Conservation (phyloP, 35 echinoderm and acorn worm species). For the Chiridota heheva region DNA sequence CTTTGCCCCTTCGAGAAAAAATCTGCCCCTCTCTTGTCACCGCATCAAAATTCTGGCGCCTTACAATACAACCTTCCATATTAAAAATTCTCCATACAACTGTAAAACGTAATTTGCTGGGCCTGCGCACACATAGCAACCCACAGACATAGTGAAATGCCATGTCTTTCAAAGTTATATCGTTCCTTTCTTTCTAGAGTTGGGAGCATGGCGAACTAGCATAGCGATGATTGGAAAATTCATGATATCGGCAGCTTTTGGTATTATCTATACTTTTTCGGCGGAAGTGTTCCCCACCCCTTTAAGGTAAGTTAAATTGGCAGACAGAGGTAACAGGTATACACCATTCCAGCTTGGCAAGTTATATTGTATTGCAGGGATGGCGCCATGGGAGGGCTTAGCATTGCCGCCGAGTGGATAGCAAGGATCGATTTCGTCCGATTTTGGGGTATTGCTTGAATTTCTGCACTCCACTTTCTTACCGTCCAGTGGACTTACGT, state of each 20-base stretch:
- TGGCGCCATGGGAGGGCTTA: neutral
- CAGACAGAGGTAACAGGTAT: neutral
- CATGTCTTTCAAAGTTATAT: neutral
- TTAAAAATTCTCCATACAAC: too few species aligned
- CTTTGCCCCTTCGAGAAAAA: too few species aligned
- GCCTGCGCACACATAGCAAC: too few species aligned
- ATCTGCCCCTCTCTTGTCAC: too few species aligned
- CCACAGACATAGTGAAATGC: too few species aligned
- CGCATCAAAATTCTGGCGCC: too few species aligned
- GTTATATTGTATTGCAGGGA: neutral
- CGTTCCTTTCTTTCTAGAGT: conserved; percentile 4
- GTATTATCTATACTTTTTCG: conserved; percentile 75
- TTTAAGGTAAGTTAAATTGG: conserved; percentile 75
- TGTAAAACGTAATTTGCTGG: too few species aligned
- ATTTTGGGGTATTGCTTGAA: neutral
- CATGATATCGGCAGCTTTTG: conserved; percentile 69
- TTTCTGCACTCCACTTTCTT: neutral
- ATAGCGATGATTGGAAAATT: conserved; percentile 90
- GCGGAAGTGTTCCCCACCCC: conserved; percentile 84
- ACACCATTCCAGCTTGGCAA: neutral
- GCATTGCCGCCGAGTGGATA: neutral
- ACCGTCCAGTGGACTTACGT: neutral
- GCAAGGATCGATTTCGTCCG: neutral
- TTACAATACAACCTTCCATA: too few species aligned
- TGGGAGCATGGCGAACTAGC: neutral